Conservation (phyloP, 2,113 vertebrate genomes). For the Colistium nudipinnis region DNA sequence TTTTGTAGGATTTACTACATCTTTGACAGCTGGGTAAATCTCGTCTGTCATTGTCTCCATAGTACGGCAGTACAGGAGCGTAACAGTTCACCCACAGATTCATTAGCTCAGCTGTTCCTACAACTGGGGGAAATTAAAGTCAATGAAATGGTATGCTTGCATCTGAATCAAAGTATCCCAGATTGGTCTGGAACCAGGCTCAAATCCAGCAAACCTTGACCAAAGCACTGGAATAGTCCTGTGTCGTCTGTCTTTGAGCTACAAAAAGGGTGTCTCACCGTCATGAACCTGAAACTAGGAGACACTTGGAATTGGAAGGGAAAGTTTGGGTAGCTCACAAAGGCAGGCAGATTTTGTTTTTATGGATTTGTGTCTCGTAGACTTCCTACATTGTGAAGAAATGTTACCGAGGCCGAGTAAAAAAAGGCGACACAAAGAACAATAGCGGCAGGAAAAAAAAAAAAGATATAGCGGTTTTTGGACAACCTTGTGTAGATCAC, state of each 20-base stretch:
- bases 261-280: too few relatives aligned
- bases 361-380: not conserved
- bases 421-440: constrained; percentile 46
- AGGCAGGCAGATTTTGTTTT: not conserved
- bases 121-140: too few relatives aligned
- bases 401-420: constrained; percentile 10
- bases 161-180: too few relatives aligned
- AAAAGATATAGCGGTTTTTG: constrained; percentile 57
- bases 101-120: too few relatives aligned
- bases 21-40: too few relatives aligned
- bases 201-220: too few relatives aligned
- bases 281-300: not conserved
- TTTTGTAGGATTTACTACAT: too few relatives aligned
- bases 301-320: not conserved
- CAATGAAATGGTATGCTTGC: too few relatives aligned
- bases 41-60: too few relatives aligned
- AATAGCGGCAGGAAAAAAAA: constrained; percentile 47
- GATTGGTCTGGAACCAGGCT: not conserved
- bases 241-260: not conserved
- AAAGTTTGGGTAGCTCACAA: not conserved
- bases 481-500: constrained; percentile 51
- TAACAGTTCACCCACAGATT: too few relatives aligned
- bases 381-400: not conserved
- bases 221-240: not conserved
- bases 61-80: too few relatives aligned